Conservation (phyloP, 2,113 vertebrate genomes). For the Crotalus horridus region DNA sequence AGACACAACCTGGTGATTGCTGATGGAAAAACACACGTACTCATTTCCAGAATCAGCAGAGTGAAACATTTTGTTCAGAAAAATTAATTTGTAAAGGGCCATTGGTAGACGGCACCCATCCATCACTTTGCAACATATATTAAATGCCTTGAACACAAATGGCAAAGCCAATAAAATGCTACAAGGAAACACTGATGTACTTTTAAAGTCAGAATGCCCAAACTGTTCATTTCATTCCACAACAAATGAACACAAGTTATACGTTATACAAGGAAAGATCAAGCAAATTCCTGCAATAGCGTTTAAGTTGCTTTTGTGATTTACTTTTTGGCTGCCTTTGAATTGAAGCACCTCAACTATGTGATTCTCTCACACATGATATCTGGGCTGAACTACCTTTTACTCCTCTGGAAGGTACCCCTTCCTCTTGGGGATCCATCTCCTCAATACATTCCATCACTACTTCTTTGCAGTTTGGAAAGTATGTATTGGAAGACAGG, state of each 20-base stretch:
- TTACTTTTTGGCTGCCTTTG: background rate
- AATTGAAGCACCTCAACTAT: background rate
- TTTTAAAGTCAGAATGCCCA: background rate
- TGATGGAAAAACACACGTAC: conserved; percentile 13
- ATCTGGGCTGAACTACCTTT: too few species aligned
- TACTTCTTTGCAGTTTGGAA: too few species aligned
- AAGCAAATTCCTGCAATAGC: background rate
- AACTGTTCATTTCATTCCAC: conserved; percentile 6
- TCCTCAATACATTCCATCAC: too few species aligned
- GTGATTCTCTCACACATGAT: too few species aligned
- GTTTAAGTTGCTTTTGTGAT: background rate
- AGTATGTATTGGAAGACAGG: too few species aligned
- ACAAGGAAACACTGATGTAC: background rate
- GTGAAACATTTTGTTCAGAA: conserved; percentile 1
- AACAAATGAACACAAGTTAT: background rate
- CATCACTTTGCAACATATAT: background rate
- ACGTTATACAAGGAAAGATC: conserved; percentile 14
- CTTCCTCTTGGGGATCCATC: too few species aligned
- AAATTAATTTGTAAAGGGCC: conserved; percentile 25
- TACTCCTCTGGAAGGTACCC: too few species aligned
- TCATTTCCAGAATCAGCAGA: conserved; percentile 22
- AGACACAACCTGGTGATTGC: conserved; percentile 21
- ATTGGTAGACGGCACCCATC: conserved; percentile 14
- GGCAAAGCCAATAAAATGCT: background rate
- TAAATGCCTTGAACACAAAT: conserved; percentile 22